Evolutionary conservation across 2,797 vertebrate species (phyloP).

Genomic region (Iguana delicatissima): DNA sequence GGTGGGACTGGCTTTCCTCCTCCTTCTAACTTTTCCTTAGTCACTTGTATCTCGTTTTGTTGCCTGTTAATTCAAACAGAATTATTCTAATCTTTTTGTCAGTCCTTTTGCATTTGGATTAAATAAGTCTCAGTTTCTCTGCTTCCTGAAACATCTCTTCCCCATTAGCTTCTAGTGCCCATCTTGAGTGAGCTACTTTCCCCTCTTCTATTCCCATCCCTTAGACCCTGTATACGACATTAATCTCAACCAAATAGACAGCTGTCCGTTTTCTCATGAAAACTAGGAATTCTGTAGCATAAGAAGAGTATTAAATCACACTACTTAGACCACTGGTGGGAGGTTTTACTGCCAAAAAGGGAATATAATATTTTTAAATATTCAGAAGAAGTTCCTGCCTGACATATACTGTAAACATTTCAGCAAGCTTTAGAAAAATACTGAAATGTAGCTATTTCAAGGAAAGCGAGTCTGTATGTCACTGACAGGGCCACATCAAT

Average conservation of each 20-base stretch:
- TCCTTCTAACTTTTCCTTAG: background rate
- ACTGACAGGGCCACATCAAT: conserved; percentile 24
- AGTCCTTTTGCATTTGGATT: background rate
- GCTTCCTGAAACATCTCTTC: background rate
- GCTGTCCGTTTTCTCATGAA: background rate
- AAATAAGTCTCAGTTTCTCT: background rate
- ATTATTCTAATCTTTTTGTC: background rate
- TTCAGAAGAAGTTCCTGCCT: background rate
- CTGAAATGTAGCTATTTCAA: conserved; percentile 38
- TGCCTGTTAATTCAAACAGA: too few species aligned
- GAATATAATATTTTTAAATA: background rate
- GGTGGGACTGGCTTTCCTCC: background rate
- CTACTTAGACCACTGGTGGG: background rate
- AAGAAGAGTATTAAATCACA: background rate
- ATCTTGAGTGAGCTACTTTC: background rate
- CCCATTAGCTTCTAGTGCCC: background rate
- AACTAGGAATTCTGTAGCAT: background rate
- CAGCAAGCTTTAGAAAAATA: conserved; percentile 42
- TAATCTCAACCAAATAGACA: background rate
- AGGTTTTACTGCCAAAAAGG: background rate
- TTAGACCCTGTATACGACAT: background rate
- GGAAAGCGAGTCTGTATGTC: conserved; percentile 43
- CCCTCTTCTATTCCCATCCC: background rate
- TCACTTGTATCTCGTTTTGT: background rate
- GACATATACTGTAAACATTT: conserved; percentile 31